phyloP scores from a whole-genome alignment of 2,797 vertebrate genomes.

The Pseudomugil tenellus region DNA sequence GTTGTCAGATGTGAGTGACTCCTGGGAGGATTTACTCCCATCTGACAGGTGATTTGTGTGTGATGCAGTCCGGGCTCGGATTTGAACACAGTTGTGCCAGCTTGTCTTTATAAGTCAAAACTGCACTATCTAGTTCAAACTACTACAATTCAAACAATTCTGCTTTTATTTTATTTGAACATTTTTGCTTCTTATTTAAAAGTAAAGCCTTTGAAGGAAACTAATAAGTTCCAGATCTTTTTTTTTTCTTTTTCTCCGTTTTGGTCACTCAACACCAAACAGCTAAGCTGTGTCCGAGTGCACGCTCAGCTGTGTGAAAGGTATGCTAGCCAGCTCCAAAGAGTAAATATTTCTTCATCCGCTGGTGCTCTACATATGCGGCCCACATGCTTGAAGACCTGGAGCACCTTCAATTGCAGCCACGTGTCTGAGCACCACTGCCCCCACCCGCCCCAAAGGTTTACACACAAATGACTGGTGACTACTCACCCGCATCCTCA shows the following conservation, averaged over 20 bases:
- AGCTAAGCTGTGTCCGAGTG: conserved; percentile 3
- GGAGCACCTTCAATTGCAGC: conserved; percentile 44
- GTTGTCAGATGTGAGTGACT: neutral
- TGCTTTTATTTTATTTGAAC: neutral
- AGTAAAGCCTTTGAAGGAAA: neutral
- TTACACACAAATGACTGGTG: conserved; percentile 22
- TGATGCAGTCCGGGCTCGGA: neutral
- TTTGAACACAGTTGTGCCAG: neutral
- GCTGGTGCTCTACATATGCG: conserved; percentile 46
- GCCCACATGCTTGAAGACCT: conserved; percentile 52
- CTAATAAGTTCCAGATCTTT: neutral
- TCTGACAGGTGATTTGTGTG: neutral
- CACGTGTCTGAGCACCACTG: conserved; percentile 23
- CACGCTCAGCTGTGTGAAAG: conserved; percentile 40
- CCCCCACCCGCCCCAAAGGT: neutral
- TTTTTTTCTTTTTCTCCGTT: neutral
- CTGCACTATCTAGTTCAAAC: neutral
- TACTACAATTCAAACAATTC: neutral
- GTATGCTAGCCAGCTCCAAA: conserved; percentile 50
- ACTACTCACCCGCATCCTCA: conserved; percentile 12
- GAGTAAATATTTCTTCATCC: conserved; percentile 57
- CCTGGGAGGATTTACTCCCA: neutral
- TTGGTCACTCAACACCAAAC: conserved; percentile 7
- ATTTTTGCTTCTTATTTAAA: conserved; percentile 2
- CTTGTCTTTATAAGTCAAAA: neutral